Evolutionary conservation across 1,140 invertebrate genomes (phyloP).

Genomic region (Dolichoris vasculosae): DNA sequence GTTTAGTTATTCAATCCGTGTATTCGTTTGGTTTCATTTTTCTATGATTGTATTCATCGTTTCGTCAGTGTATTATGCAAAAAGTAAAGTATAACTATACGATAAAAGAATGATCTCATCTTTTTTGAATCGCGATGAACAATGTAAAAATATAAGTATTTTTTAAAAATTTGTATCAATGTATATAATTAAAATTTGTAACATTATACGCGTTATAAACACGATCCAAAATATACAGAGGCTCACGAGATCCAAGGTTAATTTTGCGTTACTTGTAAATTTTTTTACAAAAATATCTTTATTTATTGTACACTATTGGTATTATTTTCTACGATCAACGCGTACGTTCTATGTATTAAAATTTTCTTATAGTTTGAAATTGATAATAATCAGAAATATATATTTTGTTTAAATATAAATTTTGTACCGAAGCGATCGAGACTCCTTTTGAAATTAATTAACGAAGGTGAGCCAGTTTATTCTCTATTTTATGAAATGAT

Average conservation of each 20-base stretch:
- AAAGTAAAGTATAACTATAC: not conserved
- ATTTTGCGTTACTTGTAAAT: not conserved
- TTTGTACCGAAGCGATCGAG: not conserved
- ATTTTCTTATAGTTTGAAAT: not conserved
- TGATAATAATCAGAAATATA: not conserved
- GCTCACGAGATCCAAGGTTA: not conserved
- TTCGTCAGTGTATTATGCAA: not conserved
- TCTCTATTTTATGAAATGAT: not conserved
- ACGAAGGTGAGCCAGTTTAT: not conserved
- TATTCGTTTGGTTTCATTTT: not conserved
- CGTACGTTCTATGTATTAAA: not conserved
- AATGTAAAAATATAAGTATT: too few species aligned
- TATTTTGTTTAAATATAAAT: not conserved
- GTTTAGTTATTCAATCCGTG: not conserved
- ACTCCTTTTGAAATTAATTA: not conserved
- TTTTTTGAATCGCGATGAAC: too few species aligned
- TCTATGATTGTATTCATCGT: not conserved
- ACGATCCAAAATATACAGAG: not conserved
- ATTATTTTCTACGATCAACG: not conserved
- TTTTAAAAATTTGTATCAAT: too few species aligned
- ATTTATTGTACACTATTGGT: not conserved
- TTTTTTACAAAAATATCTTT: not conserved
- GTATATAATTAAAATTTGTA: too few species aligned
- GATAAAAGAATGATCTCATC: not conserved
- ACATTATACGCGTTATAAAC: not conserved